Conservation (phyloP, 1,140 invertebrate genomes). For the Ceratina japonica region DNA sequence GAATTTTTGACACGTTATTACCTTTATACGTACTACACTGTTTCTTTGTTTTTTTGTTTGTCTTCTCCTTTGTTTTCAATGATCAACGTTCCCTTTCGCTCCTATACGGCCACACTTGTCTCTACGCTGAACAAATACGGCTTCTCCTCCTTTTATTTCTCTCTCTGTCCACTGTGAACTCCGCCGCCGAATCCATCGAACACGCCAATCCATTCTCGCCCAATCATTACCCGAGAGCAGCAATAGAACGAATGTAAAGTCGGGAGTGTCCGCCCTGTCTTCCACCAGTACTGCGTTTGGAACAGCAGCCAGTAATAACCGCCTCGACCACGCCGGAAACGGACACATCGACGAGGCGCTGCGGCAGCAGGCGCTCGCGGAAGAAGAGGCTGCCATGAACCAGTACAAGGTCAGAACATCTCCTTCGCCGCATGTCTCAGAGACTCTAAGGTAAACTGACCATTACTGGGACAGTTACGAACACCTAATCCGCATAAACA, state of each 20-base stretch:
- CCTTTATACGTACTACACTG: constrained; percentile 79
- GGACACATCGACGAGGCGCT: constrained; percentile 91
- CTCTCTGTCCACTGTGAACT: constrained; percentile 37
- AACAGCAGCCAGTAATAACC: constrained; percentile 87
- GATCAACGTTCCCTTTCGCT: constrained; percentile 73
- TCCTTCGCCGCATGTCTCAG: no score
- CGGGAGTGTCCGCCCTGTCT: constrained; percentile 93
- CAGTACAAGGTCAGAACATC: constrained; percentile 98
- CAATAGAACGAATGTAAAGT: constrained; percentile 92
- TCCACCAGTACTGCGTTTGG: constrained; percentile 93
- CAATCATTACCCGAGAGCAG: constrained; percentile 81
- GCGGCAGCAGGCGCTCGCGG: constrained; percentile 92
- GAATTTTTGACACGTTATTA: constrained; percentile 72
- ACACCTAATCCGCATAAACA: no score
- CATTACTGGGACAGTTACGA: no score
- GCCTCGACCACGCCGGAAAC: constrained; percentile 85
- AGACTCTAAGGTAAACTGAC: no score
- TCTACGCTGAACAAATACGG: constrained; percentile 61
- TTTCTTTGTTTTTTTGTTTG: constrained; percentile 77
- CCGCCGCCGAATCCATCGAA: constrained; percentile 58
- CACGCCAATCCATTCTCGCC: constrained; percentile 61
- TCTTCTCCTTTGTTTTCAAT: constrained; percentile 79
- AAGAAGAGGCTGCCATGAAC: constrained; percentile 96
- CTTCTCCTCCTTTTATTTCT: constrained; percentile 44
- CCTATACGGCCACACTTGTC: constrained; percentile 66